Base-by-base conservation (phyloP, 2,888 invertebrate species). In the Carterocephalus palaemon region DNA sequence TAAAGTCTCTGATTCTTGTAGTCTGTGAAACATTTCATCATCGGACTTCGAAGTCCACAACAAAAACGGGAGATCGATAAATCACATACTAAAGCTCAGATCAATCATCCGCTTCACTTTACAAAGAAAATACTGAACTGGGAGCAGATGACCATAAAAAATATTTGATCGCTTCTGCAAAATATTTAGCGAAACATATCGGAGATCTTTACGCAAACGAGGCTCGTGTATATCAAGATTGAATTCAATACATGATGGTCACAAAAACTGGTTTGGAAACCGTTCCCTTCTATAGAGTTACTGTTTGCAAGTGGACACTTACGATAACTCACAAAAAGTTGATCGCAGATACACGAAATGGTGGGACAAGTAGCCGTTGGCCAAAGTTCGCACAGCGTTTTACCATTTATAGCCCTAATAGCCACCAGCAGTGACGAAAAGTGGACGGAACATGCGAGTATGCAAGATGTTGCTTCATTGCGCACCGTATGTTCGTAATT, bases 261-360 rank as follows among this genome's bases (percentile, higher is more conserved):
- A 67, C 67, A 74, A 75, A 78, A 84, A 82, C 83, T 74, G 57
- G 82, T 66, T 65, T 53, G 53, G 54, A 59, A 65, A 54, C 59
- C 57, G 52, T 59, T 56, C 48, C 82, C 80, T 68, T 80, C 52
- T 75, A 77, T 47, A 75, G 80, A 51, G 56, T 64, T 67, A 71
- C 64, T 70, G 73, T 75, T 75, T 73, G 75, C 73, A 73, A 72
- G 69, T 75, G 65, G 64, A 69, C 68, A 75, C 76, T 75, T 75
- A 73, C 73, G 64, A 72, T 76, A 71, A 65, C 65, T 68, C 63
- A 67, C 67, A 82, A 84, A 82, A 82, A 84, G 70, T 76, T 76
- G 78, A 77, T 76, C 75, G 60, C 59, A 64, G 62, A 59, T 70
- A 72, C 72, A 74, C 80, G 74, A 81, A 83, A 76, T 66, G 64